Conservation (phyloP, 2,113 vertebrate genomes). For the Bujurquina vittata region DNA sequence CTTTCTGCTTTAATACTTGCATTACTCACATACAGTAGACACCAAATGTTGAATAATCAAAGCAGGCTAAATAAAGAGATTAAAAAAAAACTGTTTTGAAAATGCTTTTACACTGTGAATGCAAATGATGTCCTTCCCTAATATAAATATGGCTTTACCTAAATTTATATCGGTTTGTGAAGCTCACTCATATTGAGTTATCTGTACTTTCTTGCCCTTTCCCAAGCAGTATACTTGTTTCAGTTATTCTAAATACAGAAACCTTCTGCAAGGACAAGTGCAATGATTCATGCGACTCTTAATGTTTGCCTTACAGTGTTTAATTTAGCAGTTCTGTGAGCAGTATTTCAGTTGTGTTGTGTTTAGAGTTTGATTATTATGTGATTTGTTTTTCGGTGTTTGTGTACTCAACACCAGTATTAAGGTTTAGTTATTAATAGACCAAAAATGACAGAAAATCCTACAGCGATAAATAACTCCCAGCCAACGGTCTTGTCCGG, state of each 20-base stretch:
- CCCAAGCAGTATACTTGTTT: background rate
- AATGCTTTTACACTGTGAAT: background rate
- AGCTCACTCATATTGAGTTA: background rate
- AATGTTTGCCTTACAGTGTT: background rate
- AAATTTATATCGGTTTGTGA: background rate
- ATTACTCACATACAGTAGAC: slow-evolving; percentile 1
- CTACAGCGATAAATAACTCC: background rate
- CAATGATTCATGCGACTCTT: background rate
- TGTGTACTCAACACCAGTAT: background rate
- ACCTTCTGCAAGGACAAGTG: background rate
- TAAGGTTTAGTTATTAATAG: background rate
- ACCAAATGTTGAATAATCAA: background rate
- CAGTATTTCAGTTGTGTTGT: background rate
- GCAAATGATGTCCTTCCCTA: background rate
- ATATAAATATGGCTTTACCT: background rate
- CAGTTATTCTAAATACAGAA: background rate
- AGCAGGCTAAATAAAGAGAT: background rate
- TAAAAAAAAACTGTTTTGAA: background rate
- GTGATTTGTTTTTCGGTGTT: background rate
- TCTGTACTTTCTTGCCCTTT: background rate
- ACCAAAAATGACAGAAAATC: background rate
- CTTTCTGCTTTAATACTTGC: background rate
- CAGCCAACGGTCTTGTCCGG: background rate
- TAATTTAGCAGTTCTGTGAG: background rate
- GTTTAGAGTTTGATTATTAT: background rate